Conservation (phyloP, 2,888 invertebrate genomes). For the Hypomecis atomaria region DNA sequence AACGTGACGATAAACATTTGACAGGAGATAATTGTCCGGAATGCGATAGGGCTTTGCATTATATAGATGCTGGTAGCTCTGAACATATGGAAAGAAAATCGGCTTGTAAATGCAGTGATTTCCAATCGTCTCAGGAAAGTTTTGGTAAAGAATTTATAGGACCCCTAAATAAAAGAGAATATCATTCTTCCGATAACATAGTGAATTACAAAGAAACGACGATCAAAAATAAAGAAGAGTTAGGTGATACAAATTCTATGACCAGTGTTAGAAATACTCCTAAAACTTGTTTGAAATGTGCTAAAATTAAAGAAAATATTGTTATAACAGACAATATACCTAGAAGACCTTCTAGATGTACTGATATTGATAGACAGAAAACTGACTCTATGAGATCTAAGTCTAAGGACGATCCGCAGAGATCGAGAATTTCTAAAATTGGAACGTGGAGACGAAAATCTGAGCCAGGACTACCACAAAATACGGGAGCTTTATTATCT, state of each 20-base stretch:
- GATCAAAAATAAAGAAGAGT: constrained; percentile 69
- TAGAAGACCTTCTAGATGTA: constrained; percentile 69
- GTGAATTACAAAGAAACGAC: constrained; percentile 67
- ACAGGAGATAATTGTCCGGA: constrained; percentile 72
- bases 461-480: constrained; percentile 86
- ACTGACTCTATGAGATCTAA: constrained; percentile 78
- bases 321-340: constrained; percentile 67
- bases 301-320: constrained; percentile 81
- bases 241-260: constrained; percentile 65
- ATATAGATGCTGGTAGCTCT: constrained; percentile 73
- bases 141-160: constrained; percentile 69
- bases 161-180: constrained; percentile 71
- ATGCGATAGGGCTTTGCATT: constrained; percentile 74
- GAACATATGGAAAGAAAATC: constrained; percentile 72
- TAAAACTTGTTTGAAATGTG: constrained; percentile 79
- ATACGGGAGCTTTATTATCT: constrained; percentile 59
- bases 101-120: constrained; percentile 74
- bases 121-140: constrained; percentile 79
- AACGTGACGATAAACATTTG: constrained; percentile 54
- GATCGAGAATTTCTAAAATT: constrained; percentile 80
- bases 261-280: constrained; percentile 67
- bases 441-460: constrained; percentile 89
- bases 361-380: constrained; percentile 65
- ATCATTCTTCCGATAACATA: constrained; percentile 79
- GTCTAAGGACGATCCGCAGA: constrained; percentile 80